Evolutionary conservation across 35 echinoderm and acorn worm species (phyloP).

Genomic region (Ptychodera flava): DNA sequence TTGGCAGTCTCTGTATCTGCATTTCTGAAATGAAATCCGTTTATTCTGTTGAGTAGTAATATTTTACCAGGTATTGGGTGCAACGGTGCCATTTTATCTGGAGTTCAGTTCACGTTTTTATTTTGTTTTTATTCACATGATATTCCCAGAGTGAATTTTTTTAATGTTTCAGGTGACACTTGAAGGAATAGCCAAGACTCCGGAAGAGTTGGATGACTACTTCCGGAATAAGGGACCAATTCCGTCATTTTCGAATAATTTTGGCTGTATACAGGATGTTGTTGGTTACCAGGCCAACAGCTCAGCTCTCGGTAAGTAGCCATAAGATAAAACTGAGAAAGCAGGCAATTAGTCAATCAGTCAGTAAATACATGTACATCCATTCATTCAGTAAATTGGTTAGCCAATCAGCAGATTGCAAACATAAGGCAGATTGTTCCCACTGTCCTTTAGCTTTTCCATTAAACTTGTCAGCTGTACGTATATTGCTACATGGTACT

Average conservation of each 20-base stretch:
- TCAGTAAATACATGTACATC: not conserved
- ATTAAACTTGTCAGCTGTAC: no score
- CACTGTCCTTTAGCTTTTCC: no score
- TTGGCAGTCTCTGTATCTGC: no score
- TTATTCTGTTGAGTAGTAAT: not conserved
- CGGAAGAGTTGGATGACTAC: constrained; percentile 79
- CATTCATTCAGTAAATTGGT: not conserved
- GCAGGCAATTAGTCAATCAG: no score
- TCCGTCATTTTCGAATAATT: constrained; percentile 85
- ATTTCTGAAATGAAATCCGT: no score
- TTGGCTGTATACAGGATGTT: constrained; percentile 96
- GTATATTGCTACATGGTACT: no score
- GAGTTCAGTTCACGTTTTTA: no score
- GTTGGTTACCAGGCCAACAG: constrained; percentile 86
- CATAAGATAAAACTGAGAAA: not conserved
- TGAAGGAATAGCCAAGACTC: constrained; percentile 76
- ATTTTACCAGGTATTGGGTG: not conserved
- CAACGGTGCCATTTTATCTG: no score
- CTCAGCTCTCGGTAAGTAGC: constrained; percentile 60
- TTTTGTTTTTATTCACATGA: no score
- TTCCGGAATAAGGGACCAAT: constrained; percentile 78
- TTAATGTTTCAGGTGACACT: constrained; percentile 60
- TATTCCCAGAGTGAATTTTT: no score
- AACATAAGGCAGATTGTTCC: no score
- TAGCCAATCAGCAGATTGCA: no score